phyloP scores from a whole-genome alignment of 2,888 invertebrate species.

The Andrena dorsata region DNA sequence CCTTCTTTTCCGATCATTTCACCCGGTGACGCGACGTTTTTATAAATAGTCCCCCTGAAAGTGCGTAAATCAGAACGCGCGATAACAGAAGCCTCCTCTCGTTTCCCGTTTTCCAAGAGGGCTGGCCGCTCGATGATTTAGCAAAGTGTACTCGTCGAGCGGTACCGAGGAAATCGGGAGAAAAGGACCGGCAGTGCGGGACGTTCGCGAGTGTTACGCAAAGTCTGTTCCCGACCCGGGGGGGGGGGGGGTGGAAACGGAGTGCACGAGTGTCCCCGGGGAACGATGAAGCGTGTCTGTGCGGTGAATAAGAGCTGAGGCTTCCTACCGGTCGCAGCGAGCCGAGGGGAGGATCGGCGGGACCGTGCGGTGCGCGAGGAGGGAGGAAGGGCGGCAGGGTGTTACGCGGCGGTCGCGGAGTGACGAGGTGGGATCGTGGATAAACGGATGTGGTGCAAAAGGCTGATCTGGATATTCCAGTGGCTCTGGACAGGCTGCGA shows the following conservation, averaged over 20 bases:
- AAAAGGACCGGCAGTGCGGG: not conserved
- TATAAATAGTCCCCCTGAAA: slow-evolving; percentile 37
- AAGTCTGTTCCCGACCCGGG: not conserved
- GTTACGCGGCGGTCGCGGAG: not conserved
- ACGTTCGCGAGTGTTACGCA: slow-evolving; percentile 15
- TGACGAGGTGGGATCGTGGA: slow-evolving; percentile 43
- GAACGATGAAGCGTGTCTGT: no score
- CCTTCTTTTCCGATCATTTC: slow-evolving; percentile 17
- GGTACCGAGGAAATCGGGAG: not conserved
- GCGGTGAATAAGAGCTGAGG: no score
- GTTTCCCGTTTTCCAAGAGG: not conserved
- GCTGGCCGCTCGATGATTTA: not conserved
- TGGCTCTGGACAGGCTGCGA: slow-evolving; percentile 79
- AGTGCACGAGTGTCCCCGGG: not conserved
- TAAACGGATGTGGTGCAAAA: slow-evolving; percentile 78
- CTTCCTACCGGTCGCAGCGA: not conserved
- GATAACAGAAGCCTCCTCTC: not conserved
- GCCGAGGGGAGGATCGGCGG: not conserved
- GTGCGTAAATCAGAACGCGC: slow-evolving; percentile 38
- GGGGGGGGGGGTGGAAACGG: no score
- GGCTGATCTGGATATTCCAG: slow-evolving; percentile 77
- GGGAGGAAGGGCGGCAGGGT: not conserved
- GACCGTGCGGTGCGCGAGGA: not conserved
- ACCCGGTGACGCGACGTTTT: slow-evolving; percentile 32
- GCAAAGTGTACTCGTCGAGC: not conserved